Percentiles rank a stretch among this genome's conserved stretches.
phyloP scores from a whole-genome alignment of 2,797 vertebrate species.

The Hydrolagus colliei region DNA sequence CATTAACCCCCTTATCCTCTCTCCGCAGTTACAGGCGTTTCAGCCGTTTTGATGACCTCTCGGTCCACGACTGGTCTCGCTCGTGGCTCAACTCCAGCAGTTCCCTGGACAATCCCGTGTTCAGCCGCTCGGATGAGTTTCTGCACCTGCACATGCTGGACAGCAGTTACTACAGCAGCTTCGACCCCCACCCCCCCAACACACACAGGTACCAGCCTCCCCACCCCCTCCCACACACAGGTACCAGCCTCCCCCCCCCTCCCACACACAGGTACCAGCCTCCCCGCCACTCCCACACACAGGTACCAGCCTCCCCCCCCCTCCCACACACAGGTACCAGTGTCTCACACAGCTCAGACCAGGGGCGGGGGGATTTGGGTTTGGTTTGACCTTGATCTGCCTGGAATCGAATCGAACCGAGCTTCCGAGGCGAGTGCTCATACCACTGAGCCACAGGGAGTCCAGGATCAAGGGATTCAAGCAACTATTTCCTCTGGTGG shows the following conservation, averaged over 20 bases:
- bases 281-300: conserved; percentile 54
- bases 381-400: too few species aligned
- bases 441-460: too few species aligned
- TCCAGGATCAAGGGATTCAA: too few species aligned
- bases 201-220: conserved; percentile 55
- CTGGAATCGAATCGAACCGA: too few species aligned
- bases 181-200: conserved; percentile 55
- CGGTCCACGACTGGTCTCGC: conserved; percentile 68
- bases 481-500: too few species aligned
- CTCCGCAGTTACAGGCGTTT: conserved; percentile 71
- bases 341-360: not conserved
- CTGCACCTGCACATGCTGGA: conserved; percentile 70
- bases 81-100: conserved; percentile 66
- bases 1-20: not conserved
- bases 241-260: conserved; percentile 48
- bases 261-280: conserved; percentile 55
- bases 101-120: conserved; percentile 75
- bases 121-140: conserved; percentile 74
- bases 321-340: conserved; percentile 53
- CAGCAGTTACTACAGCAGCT: conserved; percentile 65
- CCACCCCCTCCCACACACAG: conserved; percentile 53
- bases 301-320: conserved; percentile 51
- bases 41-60: conserved; percentile 82
- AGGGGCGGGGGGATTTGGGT: too few species aligned
- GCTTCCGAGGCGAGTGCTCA: too few species aligned